phyloP scores from a whole-genome alignment of 2,797 vertebrate genomes.

The Labeo calbasu region DNA sequence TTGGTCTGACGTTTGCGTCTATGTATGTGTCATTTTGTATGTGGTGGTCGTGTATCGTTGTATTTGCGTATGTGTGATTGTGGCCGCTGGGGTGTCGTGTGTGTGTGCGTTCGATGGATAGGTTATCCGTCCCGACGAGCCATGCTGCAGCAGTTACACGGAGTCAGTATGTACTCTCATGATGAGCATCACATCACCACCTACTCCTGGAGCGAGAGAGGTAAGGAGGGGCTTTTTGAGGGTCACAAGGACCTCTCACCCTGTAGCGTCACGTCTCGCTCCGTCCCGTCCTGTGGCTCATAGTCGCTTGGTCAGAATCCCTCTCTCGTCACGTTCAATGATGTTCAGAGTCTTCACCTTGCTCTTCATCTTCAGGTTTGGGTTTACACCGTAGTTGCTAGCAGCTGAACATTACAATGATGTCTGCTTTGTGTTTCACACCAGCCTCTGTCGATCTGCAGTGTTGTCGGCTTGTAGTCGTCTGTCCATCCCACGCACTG shows the following conservation, averaged over 20 bases:
- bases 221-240: slow-evolving; percentile 74
- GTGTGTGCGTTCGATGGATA: slow-evolving; percentile 62
- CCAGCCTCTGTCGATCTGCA: slow-evolving; percentile 1
- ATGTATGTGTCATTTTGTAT: slow-evolving; percentile 29
- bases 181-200: slow-evolving; percentile 79
- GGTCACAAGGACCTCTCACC: slow-evolving; percentile 24
- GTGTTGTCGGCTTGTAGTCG: slow-evolving; percentile 22
- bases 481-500: slow-evolving; percentile 25
- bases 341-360: slow-evolving; percentile 26
- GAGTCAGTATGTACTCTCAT: slow-evolving; percentile 88
- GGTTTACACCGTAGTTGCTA: slow-evolving; percentile 8
- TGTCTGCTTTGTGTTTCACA: slow-evolving; percentile 39
- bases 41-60: slow-evolving; percentile 48
- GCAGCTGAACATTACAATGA: background rate
- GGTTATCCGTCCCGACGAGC: slow-evolving; percentile 87
- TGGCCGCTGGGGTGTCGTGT: slow-evolving; percentile 56
- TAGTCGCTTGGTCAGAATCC: slow-evolving; percentile 41
- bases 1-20: slow-evolving; percentile 43
- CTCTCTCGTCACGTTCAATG: slow-evolving; percentile 36
- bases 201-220: slow-evolving; percentile 82
- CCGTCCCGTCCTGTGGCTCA: slow-evolving; percentile 54
- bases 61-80: slow-evolving; percentile 52
- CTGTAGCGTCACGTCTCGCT: slow-evolving; percentile 34
- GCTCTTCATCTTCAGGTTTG: slow-evolving; percentile 49
- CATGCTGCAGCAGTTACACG: slow-evolving; percentile 89